These are phyloP conservation scores for Laupala kohalensis DNA, from an alignment of 1,140 invertebrate genomes.

Conservation along the genomic window DNA sequence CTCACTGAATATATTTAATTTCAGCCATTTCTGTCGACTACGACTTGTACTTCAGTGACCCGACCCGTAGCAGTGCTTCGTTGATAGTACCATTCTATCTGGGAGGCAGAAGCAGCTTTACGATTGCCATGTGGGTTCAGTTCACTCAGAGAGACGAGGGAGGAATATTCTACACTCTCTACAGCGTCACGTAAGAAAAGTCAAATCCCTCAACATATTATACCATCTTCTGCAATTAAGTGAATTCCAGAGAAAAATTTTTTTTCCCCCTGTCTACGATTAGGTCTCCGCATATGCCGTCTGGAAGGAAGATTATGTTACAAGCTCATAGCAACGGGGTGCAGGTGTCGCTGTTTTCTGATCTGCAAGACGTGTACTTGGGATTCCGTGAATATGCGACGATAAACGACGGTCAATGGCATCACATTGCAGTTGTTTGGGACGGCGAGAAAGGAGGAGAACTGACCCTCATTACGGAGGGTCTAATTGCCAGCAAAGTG, in stretches of 20 bases:
- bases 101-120: slow-evolving; percentile 59
- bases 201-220: slow-evolving; percentile 9
- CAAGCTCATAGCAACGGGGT: slow-evolving; percentile 84
- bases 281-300: slow-evolving; percentile 47
- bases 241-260: neutral
- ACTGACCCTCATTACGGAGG: slow-evolving; percentile 80
- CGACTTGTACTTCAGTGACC: slow-evolving; percentile 87
- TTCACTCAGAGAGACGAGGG: slow-evolving; percentile 78
- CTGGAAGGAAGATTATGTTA: slow-evolving; percentile 61
- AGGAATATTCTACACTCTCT: slow-evolving; percentile 88
- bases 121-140: slow-evolving; percentile 90
- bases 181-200: slow-evolving; percentile 63
- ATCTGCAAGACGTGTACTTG: slow-evolving; percentile 77
- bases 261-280: neutral
- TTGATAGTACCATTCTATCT: slow-evolving; percentile 81
- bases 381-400: slow-evolving; percentile 84
- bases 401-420: slow-evolving; percentile 92
- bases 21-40: slow-evolving; percentile 88
- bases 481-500: slow-evolving; percentile 77
- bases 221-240: neutral
- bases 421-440: slow-evolving; percentile 90
- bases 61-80: slow-evolving; percentile 71
- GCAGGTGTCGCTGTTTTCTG: slow-evolving; percentile 75
- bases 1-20: slow-evolving; percentile 9
- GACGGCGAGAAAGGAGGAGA: slow-evolving; percentile 71